Evolutionary conservation across 2,888 invertebrate species (phyloP), one percentile per base, ranked within the genome.

Genomic region (Euproctis similis): DNA sequence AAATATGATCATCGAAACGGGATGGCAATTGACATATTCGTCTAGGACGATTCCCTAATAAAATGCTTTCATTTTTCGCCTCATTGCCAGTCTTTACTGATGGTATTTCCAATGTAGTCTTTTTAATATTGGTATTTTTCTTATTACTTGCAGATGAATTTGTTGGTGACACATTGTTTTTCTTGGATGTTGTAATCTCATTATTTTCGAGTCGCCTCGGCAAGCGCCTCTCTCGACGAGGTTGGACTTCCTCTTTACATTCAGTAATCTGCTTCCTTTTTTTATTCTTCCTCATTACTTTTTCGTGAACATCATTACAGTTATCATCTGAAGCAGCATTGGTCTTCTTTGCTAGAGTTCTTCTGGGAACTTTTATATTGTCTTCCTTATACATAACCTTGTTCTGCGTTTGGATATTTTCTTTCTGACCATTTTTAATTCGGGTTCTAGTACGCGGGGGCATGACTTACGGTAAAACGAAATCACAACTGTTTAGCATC

Each of bases 321-420:
- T 52, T 71, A 27, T 78, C 76, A 45, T 80, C 81, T 1, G 80
- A 80, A 7, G 75, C 68, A 0, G 81, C 80, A 39, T 80, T 81
- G 0, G 80, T 81, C 62, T 77, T 80, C 38, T 81, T 80, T 1
- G 69, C 65, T 39, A 81, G 55, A 27, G 67, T 68, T 48, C 68
- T 75, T 32, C 77, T 53, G 8, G 48, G 36, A 2, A 47, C 31
- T 38, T 67, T 73, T 1, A 42, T 29, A 7, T 32, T 34, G 39
- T 59, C 68, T 21, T 28, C 41, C 25, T 30, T 11, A 22, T 27
- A 14, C 45, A 59, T 69, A 5, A 28, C n/a, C 17, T 56, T 67
- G 36, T 54, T 62, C 26, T 36, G 39, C 8, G 37, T 46, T 26
- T 49, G 49, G 31, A 60, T 43, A 37, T 75, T 80, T 63, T 80